A percentile compares a stretch with the other conserved stretches of the same genome.
phyloP scores from a whole-genome alignment of 2,113 vertebrate species.

The Aphelocoma coerulescens region DNA sequence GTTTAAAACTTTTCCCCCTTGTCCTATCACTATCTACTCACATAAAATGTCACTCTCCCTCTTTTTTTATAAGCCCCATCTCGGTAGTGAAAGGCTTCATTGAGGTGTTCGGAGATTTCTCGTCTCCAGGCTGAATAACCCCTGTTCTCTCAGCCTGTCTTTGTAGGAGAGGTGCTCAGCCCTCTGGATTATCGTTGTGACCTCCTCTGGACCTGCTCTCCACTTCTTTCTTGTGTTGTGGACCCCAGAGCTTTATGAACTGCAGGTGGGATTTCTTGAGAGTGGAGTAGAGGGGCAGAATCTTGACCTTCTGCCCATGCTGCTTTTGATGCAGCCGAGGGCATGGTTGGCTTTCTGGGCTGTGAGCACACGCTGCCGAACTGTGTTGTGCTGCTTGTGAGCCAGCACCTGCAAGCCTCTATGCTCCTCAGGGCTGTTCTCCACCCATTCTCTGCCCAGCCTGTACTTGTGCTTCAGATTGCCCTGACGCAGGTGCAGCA shows the following conservation, averaged over 20 bases:
- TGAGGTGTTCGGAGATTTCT: not conserved
- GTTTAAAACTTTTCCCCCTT: not conserved
- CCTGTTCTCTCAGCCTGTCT: not conserved
- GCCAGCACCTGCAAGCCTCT: not conserved
- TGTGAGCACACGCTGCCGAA: rapidly evolving
- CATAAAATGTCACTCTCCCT: not conserved
- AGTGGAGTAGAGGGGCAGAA: not conserved
- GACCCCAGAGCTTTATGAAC: not conserved
- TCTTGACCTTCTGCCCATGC: not conserved
- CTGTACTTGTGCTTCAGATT: not conserved
- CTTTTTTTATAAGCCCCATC: not conserved
- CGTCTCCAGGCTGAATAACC: not conserved
- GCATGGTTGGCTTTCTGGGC: not conserved
- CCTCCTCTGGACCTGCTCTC: not conserved
- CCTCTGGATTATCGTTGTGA: not conserved
- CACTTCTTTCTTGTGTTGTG: not conserved
- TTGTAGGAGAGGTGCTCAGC: not conserved
- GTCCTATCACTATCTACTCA: rapidly evolving
- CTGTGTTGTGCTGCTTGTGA: not conserved
- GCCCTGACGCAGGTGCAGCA: not conserved
- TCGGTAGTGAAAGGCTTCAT: not conserved
- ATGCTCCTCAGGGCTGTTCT: not conserved
- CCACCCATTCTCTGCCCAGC: rapidly evolving
- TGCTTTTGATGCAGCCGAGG: not conserved
- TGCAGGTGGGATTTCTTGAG: not conserved